Conservation (phyloP, 1,140 invertebrate species). For the Cyclina sinensis region DNA sequence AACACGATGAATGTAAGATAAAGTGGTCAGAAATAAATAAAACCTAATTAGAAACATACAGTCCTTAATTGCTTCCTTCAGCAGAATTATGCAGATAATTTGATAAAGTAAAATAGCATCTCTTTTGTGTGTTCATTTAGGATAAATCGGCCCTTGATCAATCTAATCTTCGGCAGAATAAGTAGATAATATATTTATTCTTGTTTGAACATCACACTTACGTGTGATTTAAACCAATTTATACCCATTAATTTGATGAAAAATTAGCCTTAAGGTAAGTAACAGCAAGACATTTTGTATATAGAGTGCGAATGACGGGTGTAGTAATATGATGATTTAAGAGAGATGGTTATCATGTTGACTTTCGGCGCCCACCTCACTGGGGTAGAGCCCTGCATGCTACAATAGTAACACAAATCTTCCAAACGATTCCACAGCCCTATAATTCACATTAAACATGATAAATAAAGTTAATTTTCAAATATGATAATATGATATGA, state of each 20-base stretch:
- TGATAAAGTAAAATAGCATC: not conserved
- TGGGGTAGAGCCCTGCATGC: not conserved
- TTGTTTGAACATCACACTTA: constrained; percentile 21
- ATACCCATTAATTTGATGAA: not conserved
- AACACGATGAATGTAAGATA: too few relatives aligned
- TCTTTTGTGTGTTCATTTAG: constrained; percentile 13
- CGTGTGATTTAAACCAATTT: not conserved
- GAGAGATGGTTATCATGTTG: constrained; percentile 1
- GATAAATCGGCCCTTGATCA: not conserved
- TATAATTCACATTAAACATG: too few relatives aligned
- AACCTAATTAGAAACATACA: not conserved
- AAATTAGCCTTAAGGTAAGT: not conserved
- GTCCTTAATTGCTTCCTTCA: not conserved
- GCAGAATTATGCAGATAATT: not conserved
- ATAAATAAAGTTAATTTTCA: too few relatives aligned
- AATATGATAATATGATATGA: too few relatives aligned
- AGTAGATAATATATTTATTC: constrained; percentile 21
- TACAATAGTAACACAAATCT: too few relatives aligned
- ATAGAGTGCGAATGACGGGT: not conserved
- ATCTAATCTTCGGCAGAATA: not conserved
- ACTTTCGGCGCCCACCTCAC: not conserved
- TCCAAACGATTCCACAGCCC: too few relatives aligned
- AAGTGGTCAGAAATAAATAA: too few relatives aligned
- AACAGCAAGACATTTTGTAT: not conserved
- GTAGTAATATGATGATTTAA: constrained; percentile 1